These are phyloP conservation scores for Dryas iulia DNA, from an alignment of 1,140 invertebrate species.

Conservation along the genomic window DNA sequence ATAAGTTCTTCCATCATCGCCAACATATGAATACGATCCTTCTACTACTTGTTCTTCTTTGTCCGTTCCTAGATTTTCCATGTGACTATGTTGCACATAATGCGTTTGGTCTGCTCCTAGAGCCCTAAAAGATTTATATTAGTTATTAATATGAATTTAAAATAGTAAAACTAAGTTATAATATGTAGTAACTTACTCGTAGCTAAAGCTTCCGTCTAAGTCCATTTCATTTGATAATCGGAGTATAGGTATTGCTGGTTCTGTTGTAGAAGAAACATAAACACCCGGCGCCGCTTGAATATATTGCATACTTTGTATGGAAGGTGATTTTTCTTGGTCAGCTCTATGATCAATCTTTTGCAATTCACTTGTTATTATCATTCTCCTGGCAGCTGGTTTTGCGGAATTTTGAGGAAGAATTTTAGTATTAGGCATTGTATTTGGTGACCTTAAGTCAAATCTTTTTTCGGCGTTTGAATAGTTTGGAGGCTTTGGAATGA, in stretches of 20 bases:
- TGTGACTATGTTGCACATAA: slow-evolving; percentile 78
- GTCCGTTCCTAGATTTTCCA: slow-evolving; percentile 79
- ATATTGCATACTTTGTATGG: slow-evolving; percentile 46
- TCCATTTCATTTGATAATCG: slow-evolving; percentile 78
- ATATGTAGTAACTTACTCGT: slow-evolving; percentile 65
- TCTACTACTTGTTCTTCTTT: slow-evolving; percentile 81
- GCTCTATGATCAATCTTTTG: slow-evolving; percentile 43
- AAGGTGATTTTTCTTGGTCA: slow-evolving; percentile 56
- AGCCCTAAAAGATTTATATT: slow-evolving; percentile 52
- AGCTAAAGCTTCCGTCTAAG: slow-evolving; percentile 78
- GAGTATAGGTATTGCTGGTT: slow-evolving; percentile 73
- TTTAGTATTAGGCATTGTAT: background rate
- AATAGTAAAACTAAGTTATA: too few species aligned
- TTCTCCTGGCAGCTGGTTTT: slow-evolving; percentile 46
- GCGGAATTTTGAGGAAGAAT: background rate
- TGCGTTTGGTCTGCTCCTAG: slow-evolving; percentile 78
- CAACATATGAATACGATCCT: slow-evolving; percentile 83
- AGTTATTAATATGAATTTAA: too few species aligned
- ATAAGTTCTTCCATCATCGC: slow-evolving; percentile 80
- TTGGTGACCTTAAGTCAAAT: background rate
- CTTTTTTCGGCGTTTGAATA: slow-evolving; percentile 4
- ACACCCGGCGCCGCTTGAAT: slow-evolving; percentile 46
- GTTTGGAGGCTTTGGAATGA: slow-evolving; percentile 46
- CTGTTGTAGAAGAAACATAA: slow-evolving; percentile 63
- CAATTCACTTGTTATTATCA: slow-evolving; percentile 58